Base-by-base conservation (phyloP, 2,797 vertebrate species). In the Chelonia mydas region DNA sequence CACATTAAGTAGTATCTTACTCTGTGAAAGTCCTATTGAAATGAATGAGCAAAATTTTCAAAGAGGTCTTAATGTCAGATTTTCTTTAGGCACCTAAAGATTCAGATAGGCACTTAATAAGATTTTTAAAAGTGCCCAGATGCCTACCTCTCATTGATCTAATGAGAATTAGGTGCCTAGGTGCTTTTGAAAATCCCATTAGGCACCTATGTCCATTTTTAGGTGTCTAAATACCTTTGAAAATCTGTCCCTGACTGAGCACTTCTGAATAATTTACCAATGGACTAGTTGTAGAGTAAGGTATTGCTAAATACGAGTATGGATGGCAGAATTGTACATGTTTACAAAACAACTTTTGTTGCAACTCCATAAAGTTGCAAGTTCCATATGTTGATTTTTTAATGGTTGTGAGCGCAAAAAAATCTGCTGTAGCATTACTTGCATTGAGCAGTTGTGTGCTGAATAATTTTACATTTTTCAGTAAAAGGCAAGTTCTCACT, bases 381-480 rank as follows among this genome's bases (percentile, higher is more conserved):
- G 12, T 61, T 76, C 53, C 41, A 47, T 77, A n/a, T 8, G 11
- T 4, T 55, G 37, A 7, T 51, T 87, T 61, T 79, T 94, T 91
- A 83, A 76, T 87, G 85, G 19, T 88, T 88, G 12, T 33, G 72
- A 68, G 65, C 3, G 10, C 5, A 45, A 59, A 28, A n/a, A 16
- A 76, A 27, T 27, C 72, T 16, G 0, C 50, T 25, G n/a, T 54
- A 5, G 19, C 9, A 15, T 4, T 72, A 31, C 45, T 68, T 87
- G 81, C 61, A 83, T 90, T 5, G 16, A 89, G 83, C 81, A 49
- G 50, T 92, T 28, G 54, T 0, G 1, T 45, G 28, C 78, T 68
- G 49, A 82, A 76, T 2, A 23, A 49, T 84, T 95, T 93, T 87
- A 83, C 94, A 94, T 95, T 65, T 81, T 96, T 89, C 28, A 68